Evolutionary conservation across 2,888 invertebrate species (phyloP).

Genomic region (Synergus japonicus): DNA sequence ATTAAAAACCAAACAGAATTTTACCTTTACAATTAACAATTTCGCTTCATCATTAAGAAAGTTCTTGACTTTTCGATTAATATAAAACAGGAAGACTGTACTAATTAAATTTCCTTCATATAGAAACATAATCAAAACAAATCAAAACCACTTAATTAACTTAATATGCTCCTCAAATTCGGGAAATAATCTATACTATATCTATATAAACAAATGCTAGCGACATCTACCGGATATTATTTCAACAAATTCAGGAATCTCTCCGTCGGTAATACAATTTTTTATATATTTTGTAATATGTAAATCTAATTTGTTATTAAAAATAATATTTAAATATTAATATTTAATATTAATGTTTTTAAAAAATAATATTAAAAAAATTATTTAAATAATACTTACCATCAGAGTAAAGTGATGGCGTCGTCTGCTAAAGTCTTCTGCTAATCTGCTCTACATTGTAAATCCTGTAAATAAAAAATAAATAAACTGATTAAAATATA

Average conservation of each 20-base stretch:
- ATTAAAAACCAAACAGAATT: not conserved
- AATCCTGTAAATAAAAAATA: not conserved
- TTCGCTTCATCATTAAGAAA: not conserved
- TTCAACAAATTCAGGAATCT: too few relatives aligned
- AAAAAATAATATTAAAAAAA: too few relatives aligned
- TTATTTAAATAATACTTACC: not conserved
- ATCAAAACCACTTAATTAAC: not conserved
- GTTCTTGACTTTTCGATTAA: not conserved
- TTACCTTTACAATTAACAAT: not conserved
- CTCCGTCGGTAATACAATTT: too few relatives aligned
- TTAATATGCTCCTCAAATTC: not conserved
- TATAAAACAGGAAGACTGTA: not conserved
- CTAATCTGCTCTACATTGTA: not conserved
- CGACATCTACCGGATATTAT: too few relatives aligned
- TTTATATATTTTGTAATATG: too few relatives aligned
- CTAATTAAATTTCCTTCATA: not conserved
- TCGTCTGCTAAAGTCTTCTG: slow-evolving; percentile 1
- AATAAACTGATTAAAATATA: not conserved
- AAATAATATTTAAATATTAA: too few relatives aligned
- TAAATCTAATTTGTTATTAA: too few relatives aligned
- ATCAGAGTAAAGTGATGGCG: not conserved
- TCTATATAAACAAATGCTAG: too few relatives aligned
- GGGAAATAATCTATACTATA: too few relatives aligned
- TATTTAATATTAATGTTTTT: too few relatives aligned
- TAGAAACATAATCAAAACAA: not conserved